Evolutionary conservation across 30 jellyfish, hydroid and myxozoan genomes (phyloP).

Genomic region (Cassiopea andromeda): DNA sequence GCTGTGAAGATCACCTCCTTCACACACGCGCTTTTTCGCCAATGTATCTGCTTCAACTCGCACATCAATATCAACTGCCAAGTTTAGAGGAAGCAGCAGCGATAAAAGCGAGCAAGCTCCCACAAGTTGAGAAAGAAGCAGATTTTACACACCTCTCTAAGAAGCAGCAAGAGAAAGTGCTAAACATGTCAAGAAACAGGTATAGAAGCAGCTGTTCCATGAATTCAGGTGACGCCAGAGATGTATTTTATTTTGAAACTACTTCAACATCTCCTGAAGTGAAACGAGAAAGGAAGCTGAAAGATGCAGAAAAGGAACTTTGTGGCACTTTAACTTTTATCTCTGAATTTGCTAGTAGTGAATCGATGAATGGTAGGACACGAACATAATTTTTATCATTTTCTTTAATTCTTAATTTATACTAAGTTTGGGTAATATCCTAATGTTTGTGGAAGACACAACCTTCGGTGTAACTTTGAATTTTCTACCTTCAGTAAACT

Average conservation of each 20-base stretch:
- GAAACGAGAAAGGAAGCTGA: constrained; percentile 30
- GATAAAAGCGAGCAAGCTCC: constrained; percentile 69
- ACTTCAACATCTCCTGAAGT: constrained; percentile 18
- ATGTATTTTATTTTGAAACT: not conserved
- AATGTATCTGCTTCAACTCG: constrained; percentile 49
- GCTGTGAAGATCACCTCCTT: constrained; percentile 73
- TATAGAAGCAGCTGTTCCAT: constrained; percentile 27
- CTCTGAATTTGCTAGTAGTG: not conserved
- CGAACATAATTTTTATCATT: not conserved
- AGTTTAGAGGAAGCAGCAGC: constrained; percentile 73
- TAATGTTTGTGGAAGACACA: too few relatives aligned
- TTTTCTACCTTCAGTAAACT: too few relatives aligned
- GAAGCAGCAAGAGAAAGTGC: constrained; percentile 59
- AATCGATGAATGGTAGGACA: not conserved
- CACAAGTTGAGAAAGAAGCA: constrained; percentile 43
- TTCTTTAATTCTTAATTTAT: not conserved
- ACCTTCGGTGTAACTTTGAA: too few relatives aligned
- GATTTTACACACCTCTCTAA: constrained; percentile 28
- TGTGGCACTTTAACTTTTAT: constrained; percentile 19
- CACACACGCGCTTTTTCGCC: constrained; percentile 27
- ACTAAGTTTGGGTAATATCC: too few relatives aligned
- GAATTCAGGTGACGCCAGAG: not conserved
- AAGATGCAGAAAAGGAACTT: constrained; percentile 5
- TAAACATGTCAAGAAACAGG: constrained; percentile 51
- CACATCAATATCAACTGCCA: constrained; percentile 63